Percentiles rank a stretch among this genome's conserved stretches.
These are phyloP conservation scores for Drosophila anomelani DNA, from an alignment of 2,888 invertebrate genomes.

Conservation along the genomic window DNA sequence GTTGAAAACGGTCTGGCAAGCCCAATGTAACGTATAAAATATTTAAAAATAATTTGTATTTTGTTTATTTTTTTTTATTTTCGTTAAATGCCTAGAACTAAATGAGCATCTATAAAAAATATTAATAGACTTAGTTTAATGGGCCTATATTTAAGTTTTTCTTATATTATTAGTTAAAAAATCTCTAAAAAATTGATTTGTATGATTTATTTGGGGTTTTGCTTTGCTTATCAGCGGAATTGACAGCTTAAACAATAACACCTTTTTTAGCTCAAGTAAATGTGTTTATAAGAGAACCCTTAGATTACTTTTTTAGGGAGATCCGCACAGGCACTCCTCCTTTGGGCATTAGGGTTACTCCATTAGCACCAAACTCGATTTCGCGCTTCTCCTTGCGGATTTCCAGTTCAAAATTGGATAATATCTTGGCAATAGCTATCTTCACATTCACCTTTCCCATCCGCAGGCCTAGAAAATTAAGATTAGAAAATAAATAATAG, in stretches of 20 bases:
- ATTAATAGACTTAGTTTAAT: too few relatives aligned
- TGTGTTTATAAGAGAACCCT: neutral
- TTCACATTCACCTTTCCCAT: constrained; percentile 83
- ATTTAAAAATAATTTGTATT: neutral
- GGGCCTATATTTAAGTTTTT: neutral
- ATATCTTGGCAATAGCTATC: constrained; percentile 78
- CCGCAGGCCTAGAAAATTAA: constrained; percentile 68
- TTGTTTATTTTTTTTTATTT: too few relatives aligned
- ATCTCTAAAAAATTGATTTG: neutral
- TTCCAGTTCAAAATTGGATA: constrained; percentile 77
- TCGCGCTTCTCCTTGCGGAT: constrained; percentile 43
- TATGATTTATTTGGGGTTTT: neutral
- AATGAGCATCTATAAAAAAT: too few relatives aligned
- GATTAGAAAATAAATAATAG: neutral
- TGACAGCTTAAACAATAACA: too few relatives aligned
- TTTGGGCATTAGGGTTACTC: constrained; percentile 65
- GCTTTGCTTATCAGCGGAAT: too few relatives aligned
- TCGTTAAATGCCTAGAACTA: too few relatives aligned
- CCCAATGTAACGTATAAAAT: neutral
- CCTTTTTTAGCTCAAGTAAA: too few relatives aligned
- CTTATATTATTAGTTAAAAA: neutral
- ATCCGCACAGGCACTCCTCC: constrained; percentile 78
- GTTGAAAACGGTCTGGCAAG: neutral
- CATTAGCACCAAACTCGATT: neutral
- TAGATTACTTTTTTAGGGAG: constrained; percentile 51